Evolutionary conservation across 2,888 invertebrate species (phyloP).

Genomic region (Harmothoe impar): DNA sequence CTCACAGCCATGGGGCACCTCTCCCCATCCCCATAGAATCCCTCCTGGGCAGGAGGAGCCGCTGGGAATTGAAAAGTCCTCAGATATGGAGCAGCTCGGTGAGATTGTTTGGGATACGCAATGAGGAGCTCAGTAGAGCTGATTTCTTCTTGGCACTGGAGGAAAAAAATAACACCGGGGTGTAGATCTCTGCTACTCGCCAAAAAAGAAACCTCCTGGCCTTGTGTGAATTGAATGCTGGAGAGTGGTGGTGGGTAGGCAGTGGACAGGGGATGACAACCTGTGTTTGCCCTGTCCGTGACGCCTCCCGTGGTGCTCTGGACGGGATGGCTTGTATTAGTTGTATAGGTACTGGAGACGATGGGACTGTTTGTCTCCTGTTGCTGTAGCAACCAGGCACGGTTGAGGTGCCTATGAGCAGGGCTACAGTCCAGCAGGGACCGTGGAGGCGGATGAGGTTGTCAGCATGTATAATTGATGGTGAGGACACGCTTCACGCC

Average conservation of each 20-base stretch:
- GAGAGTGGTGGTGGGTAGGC: too few relatives aligned
- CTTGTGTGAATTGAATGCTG: too few relatives aligned
- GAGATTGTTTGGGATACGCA: background rate
- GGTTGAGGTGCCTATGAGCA: background rate
- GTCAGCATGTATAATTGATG: constrained; percentile 33
- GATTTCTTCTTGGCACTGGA: background rate
- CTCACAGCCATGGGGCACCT: background rate
- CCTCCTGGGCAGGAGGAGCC: background rate
- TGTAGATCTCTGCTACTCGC: background rate
- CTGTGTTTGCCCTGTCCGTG: background rate
- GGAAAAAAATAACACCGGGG: background rate
- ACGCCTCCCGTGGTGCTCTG: background rate
- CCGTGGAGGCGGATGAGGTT: background rate
- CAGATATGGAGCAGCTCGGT: background rate
- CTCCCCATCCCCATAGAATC: background rate
- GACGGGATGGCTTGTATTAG: background rate
- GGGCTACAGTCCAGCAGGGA: background rate
- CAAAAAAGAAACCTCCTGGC: too few relatives aligned
- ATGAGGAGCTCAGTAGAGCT: background rate
- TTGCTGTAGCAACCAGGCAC: background rate
- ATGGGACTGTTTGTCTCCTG: background rate
- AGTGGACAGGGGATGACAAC: background rate
- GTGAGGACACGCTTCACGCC: constrained; percentile 22
- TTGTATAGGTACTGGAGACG: background rate
- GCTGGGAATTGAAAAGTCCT: background rate